Evolutionary conservation across 2,797 vertebrate genomes (phyloP), one percentile per base, ranked within the genome.

Genomic region (Pachyuromys duprasi): DNA sequence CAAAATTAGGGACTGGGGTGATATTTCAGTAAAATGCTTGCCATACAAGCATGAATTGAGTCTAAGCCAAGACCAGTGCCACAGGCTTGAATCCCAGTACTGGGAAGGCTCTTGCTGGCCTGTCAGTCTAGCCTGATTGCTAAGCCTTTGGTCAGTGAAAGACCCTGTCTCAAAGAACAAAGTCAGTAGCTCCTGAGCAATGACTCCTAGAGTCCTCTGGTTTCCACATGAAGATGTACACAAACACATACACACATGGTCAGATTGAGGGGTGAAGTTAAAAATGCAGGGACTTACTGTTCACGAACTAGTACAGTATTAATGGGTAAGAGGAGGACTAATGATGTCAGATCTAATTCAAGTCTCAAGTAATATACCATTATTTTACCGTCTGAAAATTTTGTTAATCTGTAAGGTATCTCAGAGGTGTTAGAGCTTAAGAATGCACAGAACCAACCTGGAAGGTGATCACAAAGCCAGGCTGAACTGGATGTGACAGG

Each of bases 341-440:
- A 31, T 11, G 18, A 55, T 67, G 42, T 55, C 36, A 72, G 88
- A 75, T 45, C 65, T 83, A 18, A 36, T 39, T 91, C 33, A 49
- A 76, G 82, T 12, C 17, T 86, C 33, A 78, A 76, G 62, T 36
- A 26, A 69, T 11, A 20, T 39, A 42, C 53, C 62, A 36, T 79
- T 92, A 69, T 57, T 86, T 94, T 70, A 76, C 28, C 74, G 53
- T 86, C 81, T 49, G 80, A 78, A 92, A 17, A 39, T 70, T 78
- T 93, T n/a, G 63, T 91, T 94, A 83, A 70, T 49, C 49, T 49
- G 49, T 79, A 36, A 92, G 67, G 70, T 4, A 28, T 90, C 62
- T 84, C 39, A 2, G 60, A 57, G 6, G n/a, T 86, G 18, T 79
- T 82, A 67, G 36, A 69, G 31, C 17, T 69, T 76, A 55, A 49